Conservation (phyloP, 2,797 vertebrate genomes). For the Capromys pilorides region DNA sequence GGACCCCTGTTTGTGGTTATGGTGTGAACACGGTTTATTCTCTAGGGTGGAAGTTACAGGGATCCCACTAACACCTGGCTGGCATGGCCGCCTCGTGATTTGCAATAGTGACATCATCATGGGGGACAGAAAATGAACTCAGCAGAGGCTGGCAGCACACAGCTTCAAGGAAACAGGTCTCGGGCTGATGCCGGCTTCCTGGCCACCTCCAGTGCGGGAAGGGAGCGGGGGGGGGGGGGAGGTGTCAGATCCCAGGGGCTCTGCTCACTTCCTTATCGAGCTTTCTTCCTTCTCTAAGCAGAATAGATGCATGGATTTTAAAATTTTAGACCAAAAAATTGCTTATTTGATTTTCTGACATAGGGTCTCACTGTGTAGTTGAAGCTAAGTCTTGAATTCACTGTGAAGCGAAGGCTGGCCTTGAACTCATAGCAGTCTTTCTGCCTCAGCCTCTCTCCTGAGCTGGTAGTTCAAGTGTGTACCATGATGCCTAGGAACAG, state of each 20-base stretch:
- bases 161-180: not conserved
- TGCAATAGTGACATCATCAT: not conserved
- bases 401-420: too few relatives aligned
- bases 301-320: not conserved
- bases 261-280: not conserved
- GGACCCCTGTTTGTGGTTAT: not conserved
- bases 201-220: not conserved
- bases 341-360: not conserved
- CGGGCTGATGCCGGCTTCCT: too few relatives aligned
- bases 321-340: not conserved
- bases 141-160: not conserved
- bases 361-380: not conserved
- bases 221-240: not conserved
- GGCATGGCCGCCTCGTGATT: not conserved
- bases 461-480: not conserved
- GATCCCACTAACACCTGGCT: slow-evolving; percentile 10
- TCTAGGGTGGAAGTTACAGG: slow-evolving; percentile 20
- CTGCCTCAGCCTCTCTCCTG: not conserved
- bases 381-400: not conserved
- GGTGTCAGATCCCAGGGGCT: not conserved
- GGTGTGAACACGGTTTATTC: slow-evolving; percentile 22
- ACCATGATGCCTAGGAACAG: not conserved
- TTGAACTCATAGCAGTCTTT: not conserved
- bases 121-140: slow-evolving; percentile 7
- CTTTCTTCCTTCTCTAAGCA: not conserved